These are phyloP conservation scores for Panopea generosa DNA, from an alignment of 2,888 invertebrate species.

Conservation along the genomic window DNA sequence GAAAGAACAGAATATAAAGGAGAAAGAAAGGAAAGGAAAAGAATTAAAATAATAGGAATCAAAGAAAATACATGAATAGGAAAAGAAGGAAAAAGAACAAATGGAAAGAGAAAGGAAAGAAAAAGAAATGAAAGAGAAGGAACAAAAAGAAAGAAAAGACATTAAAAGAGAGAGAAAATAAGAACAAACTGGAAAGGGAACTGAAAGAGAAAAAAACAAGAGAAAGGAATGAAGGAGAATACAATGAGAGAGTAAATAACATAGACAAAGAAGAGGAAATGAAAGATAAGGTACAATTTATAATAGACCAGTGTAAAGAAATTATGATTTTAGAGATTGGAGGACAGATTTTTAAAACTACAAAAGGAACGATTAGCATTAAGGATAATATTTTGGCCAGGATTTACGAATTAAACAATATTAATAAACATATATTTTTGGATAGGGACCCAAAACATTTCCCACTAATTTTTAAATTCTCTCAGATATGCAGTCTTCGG, in stretches of 20 bases:
- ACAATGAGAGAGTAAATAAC: constrained; percentile 1
- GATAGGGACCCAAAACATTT: no score
- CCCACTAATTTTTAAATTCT: no score
- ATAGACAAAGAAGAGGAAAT: background rate
- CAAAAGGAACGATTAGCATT: no score
- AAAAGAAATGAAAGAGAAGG: no score
- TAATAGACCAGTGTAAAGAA: background rate
- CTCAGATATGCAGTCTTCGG: no score
- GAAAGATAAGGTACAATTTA: background rate
- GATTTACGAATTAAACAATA: no score
- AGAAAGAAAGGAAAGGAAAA: no score
- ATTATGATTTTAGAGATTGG: background rate
- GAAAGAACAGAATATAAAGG: background rate
- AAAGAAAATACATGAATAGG: background rate
- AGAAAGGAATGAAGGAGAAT: background rate
- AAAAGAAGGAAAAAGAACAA: background rate
- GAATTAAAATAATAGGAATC: background rate
- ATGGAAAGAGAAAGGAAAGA: background rate
- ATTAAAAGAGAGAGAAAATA: no score
- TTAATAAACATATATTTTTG: no score
- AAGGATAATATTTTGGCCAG: no score
- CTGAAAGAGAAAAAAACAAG: background rate
- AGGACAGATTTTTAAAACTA: no score
- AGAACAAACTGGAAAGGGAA: no score
- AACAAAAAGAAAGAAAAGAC: background rate